Base-by-base conservation (phyloP, 2,888 invertebrate genomes). In the Lasioglossum pauxillum region DNA sequence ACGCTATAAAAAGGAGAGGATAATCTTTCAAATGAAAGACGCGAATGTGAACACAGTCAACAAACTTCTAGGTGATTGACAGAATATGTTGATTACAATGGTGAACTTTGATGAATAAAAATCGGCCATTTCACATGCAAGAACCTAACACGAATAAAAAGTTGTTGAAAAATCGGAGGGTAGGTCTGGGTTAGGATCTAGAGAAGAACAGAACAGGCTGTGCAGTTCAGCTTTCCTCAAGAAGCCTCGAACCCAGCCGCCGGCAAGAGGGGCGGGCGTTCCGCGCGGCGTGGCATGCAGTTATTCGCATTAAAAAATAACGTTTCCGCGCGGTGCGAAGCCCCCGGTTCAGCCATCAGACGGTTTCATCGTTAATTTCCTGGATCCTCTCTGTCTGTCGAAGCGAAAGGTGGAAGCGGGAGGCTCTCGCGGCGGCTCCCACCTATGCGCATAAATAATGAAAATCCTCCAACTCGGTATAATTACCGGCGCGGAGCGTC, bases 401-500 rank as follows among this genome's bases (percentile, higher is more conserved):
- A 27, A 35, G 46, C 78, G 82, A 75, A 73, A 83, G 90, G 88
- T 90, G 86, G 88, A 86, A 90, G 88, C 89, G 90, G 90, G 88
- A 83, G 82, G 82, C 80, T 74, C 74, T 74, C 77, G 82, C 60
- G 60, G 14, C 10, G 60, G 60, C 82, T 60, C 77, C 82, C 85
- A 86, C 80, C 84, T 82, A 84, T 73, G 84, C 85, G 87, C 88
- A 91, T 90, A 89, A 91, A 90, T 93, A 93, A 93, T 93, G 91
- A 92, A 93, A 92, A 92, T 93, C 87, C 89, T 88, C 90, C 87
- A 89, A 91, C 91, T 38, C 84, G 85, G 92, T 91, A 90, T 92
- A 92, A 93, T 93, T 93, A 92, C 87, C 91, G 88, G 82, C 91
- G 80, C 91, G 91, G 88, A 91, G 91, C 92, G 90, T 91, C 91